phyloP scores from a whole-genome alignment of 2,113 vertebrate genomes.

The Neotragus pygmaeus region DNA sequence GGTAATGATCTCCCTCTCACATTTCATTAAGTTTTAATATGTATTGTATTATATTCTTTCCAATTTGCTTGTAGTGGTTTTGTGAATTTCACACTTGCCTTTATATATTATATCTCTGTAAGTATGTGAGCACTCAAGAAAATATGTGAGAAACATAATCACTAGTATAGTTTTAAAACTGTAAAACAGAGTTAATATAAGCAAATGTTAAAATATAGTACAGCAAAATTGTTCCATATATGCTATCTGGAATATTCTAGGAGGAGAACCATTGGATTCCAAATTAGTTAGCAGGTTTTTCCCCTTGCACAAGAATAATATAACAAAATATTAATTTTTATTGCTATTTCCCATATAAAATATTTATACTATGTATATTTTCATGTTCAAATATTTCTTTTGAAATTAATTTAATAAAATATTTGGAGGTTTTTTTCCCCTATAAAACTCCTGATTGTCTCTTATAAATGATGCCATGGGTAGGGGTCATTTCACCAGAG shows the following conservation, averaged over 20 bases:
- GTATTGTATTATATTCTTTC: conserved; percentile 39
- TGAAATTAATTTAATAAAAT: conserved; percentile 80
- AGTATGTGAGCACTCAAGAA: neutral
- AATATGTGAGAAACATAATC: conserved; percentile 29
- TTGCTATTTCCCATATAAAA: conserved; percentile 56
- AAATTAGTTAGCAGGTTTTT: conserved; percentile 45
- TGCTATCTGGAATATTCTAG: conserved; percentile 47
- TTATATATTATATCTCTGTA: neutral
- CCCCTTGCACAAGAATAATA: conserved; percentile 55
- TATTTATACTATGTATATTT: conserved; percentile 70
- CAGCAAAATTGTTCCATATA: conserved; percentile 49
- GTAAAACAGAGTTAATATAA: conserved; percentile 48
- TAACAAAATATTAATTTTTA: conserved; percentile 68
- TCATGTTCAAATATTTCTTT: conserved; percentile 75
- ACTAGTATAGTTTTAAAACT: neutral
- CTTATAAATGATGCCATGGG: conserved; percentile 68
- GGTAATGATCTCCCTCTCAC: conserved; percentile 49
- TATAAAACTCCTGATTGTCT: conserved; percentile 72
- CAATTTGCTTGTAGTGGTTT: conserved; percentile 18
- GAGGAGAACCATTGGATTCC: neutral
- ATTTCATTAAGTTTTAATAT: conserved; percentile 64
- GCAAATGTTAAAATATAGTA: conserved; percentile 45
- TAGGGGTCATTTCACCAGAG: conserved; percentile 79
- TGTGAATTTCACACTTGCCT: conserved; percentile 57
- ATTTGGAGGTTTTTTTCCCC: conserved; percentile 59